Evolutionary conservation across 2,113 vertebrate genomes (phyloP).

Genomic region (Rhinichthys klamathensis): DNA sequence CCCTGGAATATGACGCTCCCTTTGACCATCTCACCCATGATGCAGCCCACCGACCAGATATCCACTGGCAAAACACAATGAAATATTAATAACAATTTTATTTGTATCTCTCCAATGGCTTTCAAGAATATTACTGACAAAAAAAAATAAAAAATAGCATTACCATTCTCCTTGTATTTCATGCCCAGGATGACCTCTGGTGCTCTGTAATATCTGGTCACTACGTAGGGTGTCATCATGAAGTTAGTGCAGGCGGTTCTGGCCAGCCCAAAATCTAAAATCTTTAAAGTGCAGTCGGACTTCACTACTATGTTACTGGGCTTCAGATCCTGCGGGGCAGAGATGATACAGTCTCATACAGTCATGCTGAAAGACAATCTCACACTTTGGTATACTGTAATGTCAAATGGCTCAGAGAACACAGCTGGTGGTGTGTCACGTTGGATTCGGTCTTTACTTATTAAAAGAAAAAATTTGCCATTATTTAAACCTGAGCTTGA

Average conservation of each 20-base stretch:
- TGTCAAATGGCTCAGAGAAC: background rate
- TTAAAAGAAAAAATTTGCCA: background rate
- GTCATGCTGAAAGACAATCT: background rate
- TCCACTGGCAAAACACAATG: slow-evolving; percentile 82
- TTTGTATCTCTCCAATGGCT: background rate
- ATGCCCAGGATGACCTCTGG: slow-evolving; percentile 97
- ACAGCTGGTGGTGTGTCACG: background rate
- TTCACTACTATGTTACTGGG: slow-evolving; percentile 99
- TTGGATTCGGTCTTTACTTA: background rate
- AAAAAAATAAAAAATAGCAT: slow-evolving; percentile 33
- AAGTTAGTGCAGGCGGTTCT: slow-evolving; percentile 97
- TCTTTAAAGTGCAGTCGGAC: slow-evolving; percentile 96
- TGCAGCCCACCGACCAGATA: slow-evolving; percentile 99
- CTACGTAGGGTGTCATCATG: slow-evolving; percentile 98
- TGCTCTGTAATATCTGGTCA: slow-evolving; percentile 94
- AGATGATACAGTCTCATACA: background rate
- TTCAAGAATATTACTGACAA: background rate
- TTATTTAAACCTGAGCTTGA: too few species aligned
- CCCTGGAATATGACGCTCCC: slow-evolving; percentile 99
- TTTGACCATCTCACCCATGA: slow-evolving; percentile 99
- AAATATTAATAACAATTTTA: slow-evolving; percentile 35
- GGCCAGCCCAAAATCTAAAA: slow-evolving; percentile 95
- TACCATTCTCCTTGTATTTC: slow-evolving; percentile 98
- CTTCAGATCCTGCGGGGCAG: slow-evolving; percentile 86
- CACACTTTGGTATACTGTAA: background rate